These are phyloP conservation scores for Adelphocoris suturalis DNA, from an alignment of 2,888 invertebrate genomes.

Conservation along the genomic window DNA sequence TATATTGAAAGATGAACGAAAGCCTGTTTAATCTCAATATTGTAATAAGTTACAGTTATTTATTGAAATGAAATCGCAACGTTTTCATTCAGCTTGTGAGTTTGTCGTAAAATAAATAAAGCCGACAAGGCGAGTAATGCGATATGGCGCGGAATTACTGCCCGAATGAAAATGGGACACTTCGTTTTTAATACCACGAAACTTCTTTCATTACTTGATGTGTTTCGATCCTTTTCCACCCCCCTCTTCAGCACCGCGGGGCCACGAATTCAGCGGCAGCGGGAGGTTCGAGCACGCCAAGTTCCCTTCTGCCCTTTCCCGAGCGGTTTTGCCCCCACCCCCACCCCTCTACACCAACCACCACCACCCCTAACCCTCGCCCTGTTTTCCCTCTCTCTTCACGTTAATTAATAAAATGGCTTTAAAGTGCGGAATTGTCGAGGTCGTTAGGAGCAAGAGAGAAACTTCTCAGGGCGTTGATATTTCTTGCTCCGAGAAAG, in stretches of 20 bases:
- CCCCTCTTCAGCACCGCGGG: background rate
- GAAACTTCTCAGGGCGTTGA: constrained; percentile 25
- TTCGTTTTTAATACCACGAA: constrained; percentile 61
- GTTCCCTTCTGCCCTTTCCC: constrained; percentile 3
- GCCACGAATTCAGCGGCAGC: background rate
- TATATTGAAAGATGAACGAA: no score
- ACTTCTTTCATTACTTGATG: constrained; percentile 64
- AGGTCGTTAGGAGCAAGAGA: constrained; percentile 50
- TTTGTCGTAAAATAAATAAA: constrained; percentile 31
- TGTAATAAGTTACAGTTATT: no score
- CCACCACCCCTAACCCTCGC: no score
- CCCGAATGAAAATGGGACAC: constrained; percentile 27
- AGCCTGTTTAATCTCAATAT: no score
- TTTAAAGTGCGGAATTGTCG: constrained; percentile 63
- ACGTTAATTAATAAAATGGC: constrained; percentile 65
- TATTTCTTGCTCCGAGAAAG: background rate
- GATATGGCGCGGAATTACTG: constrained; percentile 9
- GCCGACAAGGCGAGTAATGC: background rate
- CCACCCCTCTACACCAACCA: background rate
- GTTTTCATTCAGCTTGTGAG: background rate
- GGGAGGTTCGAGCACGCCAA: constrained; percentile 43
- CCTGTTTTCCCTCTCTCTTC: background rate
- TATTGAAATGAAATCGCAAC: background rate
- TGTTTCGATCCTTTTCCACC: constrained; percentile 52
- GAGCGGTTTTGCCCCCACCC: background rate